Evolutionary conservation across 1,140 invertebrate genomes (phyloP), one percentile per base, ranked within the genome.

Genomic region (Ceratitis capitata): DNA sequence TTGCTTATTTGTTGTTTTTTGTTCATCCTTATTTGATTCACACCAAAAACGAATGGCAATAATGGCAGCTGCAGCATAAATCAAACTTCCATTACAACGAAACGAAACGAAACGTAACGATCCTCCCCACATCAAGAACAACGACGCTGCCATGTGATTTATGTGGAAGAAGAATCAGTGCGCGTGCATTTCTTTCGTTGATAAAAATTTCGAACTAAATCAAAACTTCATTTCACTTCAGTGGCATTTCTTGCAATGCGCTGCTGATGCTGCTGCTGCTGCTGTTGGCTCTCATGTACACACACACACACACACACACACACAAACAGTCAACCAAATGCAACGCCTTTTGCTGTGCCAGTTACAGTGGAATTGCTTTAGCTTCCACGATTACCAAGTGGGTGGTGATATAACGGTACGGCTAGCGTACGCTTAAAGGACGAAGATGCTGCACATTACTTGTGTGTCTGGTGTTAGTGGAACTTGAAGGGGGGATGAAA

Each of bases 221-320:
- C 90, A 91, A 91, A 91, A 91, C 90, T 91, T 91, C 90, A 91
- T 91, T 91, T 91, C 90, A 91, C 90, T 89, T 91, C 90, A 90
- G 90, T 91, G 90, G 86, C 90, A 91, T 91, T 91, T 91, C 90
- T 91, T 91, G 88, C 86, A 85, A 84, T 82, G 53, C 53, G 42
- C 32, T 58, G 51, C 23, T 16, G 29, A 23, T 84, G 82, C 32
- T 58, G 51, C 23, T 16, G 29, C 26, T 84, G 82, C 32, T 58
- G 51, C 23, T 16, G 29, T 39, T 84, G 82, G 42, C 51, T 42
- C 49, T 32, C 32, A 32, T 45, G 35, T n/a, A 69, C 39, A 58
- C 26, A 45, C 45, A 47, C 56, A 49, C 42, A 42, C 42, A 64
- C 32, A 58, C 84, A 84, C 10, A n/a, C 23, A 9, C 9, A 26